Percentiles rank a stretch among this genome's conserved stretches.
These are phyloP conservation scores for Hirundichthys speculiger DNA, from an alignment of 2,113 vertebrate genomes.

Conservation along the genomic window DNA sequence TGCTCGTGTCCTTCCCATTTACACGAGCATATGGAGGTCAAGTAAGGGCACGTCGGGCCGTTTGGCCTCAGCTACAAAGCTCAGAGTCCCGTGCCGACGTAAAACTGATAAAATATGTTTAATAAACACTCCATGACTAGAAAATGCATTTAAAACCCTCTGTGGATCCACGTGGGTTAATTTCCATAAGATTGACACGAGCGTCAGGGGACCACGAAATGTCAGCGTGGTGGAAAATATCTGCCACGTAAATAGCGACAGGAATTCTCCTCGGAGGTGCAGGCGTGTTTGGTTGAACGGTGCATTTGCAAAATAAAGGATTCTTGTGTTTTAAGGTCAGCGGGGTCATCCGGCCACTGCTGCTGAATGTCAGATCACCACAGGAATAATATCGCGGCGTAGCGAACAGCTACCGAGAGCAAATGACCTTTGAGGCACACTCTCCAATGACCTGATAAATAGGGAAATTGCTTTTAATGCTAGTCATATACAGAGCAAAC, in stretches of 20 bases:
- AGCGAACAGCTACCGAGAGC: background rate
- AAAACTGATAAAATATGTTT: slow-evolving; percentile 7
- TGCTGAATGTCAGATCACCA: slow-evolving; percentile 48
- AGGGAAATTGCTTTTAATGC: slow-evolving; percentile 39
- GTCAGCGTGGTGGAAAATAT: slow-evolving; percentile 50
- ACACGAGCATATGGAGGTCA: slow-evolving; percentile 27
- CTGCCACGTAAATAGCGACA: slow-evolving; percentile 2
- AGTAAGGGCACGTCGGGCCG: background rate
- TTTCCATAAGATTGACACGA: slow-evolving; percentile 48
- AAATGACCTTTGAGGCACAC: slow-evolving; percentile 44
- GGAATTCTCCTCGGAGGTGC: slow-evolving; percentile 18
- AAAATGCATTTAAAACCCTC: background rate
- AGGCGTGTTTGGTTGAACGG: slow-evolving; percentile 14
- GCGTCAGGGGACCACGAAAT: slow-evolving; percentile 48
- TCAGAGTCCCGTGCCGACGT: no score
- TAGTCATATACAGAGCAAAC: slow-evolving; percentile 36
- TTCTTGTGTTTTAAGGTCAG: slow-evolving; percentile 34
- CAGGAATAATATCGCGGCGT: slow-evolving; percentile 26
- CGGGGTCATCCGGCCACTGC: slow-evolving; percentile 21
- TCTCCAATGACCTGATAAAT: slow-evolving; percentile 47
- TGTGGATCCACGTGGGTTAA: slow-evolving; percentile 20
- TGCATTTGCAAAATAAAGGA: slow-evolving; percentile 41
- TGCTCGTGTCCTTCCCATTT: slow-evolving; percentile 24
- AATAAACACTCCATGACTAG: slow-evolving; percentile 1
- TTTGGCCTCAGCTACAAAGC: background rate